A percentile compares a stretch with the other conserved stretches of the same genome.
Evolutionary conservation across 2,888 invertebrate species (phyloP).

Genomic region (Thymelicus acteon): DNA sequence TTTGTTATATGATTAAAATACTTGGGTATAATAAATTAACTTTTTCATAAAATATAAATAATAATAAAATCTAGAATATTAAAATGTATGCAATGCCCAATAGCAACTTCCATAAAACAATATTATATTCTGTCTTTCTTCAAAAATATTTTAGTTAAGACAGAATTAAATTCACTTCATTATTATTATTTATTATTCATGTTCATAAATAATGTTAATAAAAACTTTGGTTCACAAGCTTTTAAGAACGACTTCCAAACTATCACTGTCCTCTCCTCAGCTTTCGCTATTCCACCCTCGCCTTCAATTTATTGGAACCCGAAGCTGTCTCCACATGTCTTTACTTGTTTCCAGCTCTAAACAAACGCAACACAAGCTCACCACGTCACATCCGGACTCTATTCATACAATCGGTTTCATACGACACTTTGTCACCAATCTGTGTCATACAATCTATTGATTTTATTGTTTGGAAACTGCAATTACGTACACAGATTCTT

Average conservation of each 20-base stretch:
- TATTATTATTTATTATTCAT: too few relatives aligned
- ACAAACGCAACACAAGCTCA: conserved; percentile 59
- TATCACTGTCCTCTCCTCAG: conserved; percentile 38
- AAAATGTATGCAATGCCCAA: too few relatives aligned
- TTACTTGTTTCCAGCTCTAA: conserved; percentile 63
- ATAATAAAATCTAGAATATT: too few relatives aligned
- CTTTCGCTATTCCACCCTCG: conserved; percentile 65
- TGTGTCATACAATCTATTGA: conserved; percentile 44
- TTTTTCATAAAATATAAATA: too few relatives aligned
- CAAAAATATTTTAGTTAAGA: too few relatives aligned
- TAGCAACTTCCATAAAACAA: too few relatives aligned
- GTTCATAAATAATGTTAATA: too few relatives aligned
- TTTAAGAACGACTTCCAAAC: neutral
- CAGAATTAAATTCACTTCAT: neutral
- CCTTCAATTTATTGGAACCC: conserved; percentile 77
- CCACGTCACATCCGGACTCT: conserved; percentile 71
- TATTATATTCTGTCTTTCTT: too few relatives aligned
- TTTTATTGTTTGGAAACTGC: conserved; percentile 39
- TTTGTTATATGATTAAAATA: too few relatives aligned
- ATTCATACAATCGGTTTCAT: conserved; percentile 47
- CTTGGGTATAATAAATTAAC: too few relatives aligned
- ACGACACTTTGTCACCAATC: conserved; percentile 50
- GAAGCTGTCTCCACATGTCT: conserved; percentile 77
- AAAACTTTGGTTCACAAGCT: too few relatives aligned
- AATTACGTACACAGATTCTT: conserved; percentile 28